Percentiles rank a stretch among this genome's conserved stretches.
Evolutionary conservation across 1,140 invertebrate species (phyloP).

Genomic region (Dendroctonus ponderosae): DNA sequence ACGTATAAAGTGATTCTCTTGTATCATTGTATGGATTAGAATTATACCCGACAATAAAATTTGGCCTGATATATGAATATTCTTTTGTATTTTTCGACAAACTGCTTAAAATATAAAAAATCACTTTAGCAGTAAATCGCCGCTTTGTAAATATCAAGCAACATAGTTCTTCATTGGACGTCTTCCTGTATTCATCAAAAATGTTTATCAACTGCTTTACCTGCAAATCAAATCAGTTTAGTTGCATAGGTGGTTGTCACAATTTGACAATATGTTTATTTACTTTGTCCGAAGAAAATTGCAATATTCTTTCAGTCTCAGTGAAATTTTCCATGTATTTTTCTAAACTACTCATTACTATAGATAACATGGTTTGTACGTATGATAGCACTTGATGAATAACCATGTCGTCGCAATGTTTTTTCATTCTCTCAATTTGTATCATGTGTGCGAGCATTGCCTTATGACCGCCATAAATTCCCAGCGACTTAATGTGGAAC

Average conservation of each 20-base stretch:
- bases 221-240: constrained; percentile 39
- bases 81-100: constrained; percentile 50
- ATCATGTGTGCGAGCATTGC: constrained; percentile 59
- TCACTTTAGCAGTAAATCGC: constrained; percentile 71
- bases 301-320: constrained; percentile 21
- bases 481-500: constrained; percentile 55
- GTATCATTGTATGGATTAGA: constrained; percentile 56
- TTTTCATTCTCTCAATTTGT: constrained; percentile 62
- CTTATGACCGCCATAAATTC: constrained; percentile 61
- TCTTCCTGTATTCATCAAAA: constrained; percentile 54
- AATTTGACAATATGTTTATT: neutral
- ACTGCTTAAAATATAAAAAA: constrained; percentile 71
- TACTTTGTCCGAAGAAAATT: constrained; percentile 38
- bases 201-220: constrained; percentile 58
- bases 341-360: constrained; percentile 47
- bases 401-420: constrained; percentile 50
- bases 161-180: constrained; percentile 57
- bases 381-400: constrained; percentile 52
- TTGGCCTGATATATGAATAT: constrained; percentile 62
- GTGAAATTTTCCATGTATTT: constrained; percentile 42
- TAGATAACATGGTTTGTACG: constrained; percentile 48
- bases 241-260: neutral
- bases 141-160: constrained; percentile 81
- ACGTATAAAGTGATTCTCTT: constrained; percentile 56
- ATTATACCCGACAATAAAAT: constrained; percentile 70